These are phyloP conservation scores for Chloroceryle amazona DNA, from an alignment of 2,797 vertebrate species.

Conservation along the genomic window DNA sequence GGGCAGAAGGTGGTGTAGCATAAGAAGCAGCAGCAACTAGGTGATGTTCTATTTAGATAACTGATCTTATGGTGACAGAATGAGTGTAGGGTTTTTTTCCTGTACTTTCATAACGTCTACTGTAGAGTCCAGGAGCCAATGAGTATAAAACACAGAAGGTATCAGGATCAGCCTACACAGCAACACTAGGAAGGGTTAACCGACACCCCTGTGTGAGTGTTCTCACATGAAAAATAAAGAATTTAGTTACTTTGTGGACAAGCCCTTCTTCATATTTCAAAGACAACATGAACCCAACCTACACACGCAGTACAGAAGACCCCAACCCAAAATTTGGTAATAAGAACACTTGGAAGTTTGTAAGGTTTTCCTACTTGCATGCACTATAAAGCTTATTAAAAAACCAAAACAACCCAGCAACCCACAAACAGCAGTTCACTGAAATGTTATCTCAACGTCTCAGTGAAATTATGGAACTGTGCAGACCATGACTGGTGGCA, in stretches of 20 bases:
- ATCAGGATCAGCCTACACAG: background rate
- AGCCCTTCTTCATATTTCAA: slow-evolving; percentile 1
- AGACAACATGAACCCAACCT: background rate
- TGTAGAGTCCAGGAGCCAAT: background rate
- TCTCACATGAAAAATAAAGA: background rate
- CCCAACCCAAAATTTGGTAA: background rate
- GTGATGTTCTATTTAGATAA: background rate
- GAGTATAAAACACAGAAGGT: background rate
- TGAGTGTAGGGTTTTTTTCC: background rate
- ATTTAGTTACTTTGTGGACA: background rate
- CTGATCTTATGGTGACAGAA: background rate
- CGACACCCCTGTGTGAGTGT: background rate
- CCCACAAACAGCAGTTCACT: background rate
- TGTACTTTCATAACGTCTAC: background rate
- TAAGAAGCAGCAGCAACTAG: background rate
- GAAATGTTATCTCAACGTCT: slow-evolving; percentile 13
- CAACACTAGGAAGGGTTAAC: background rate
- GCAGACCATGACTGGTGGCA: background rate
- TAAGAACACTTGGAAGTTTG: background rate
- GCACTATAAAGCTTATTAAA: background rate
- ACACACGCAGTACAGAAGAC: background rate
- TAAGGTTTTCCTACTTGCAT: background rate
- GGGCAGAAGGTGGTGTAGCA: background rate
- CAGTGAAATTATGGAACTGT: slow-evolving; percentile 27
- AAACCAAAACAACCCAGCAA: background rate